These are phyloP conservation scores for human DNA, from an alignment of 2,113 vertebrate species.

Conservation along the genomic window DNA sequence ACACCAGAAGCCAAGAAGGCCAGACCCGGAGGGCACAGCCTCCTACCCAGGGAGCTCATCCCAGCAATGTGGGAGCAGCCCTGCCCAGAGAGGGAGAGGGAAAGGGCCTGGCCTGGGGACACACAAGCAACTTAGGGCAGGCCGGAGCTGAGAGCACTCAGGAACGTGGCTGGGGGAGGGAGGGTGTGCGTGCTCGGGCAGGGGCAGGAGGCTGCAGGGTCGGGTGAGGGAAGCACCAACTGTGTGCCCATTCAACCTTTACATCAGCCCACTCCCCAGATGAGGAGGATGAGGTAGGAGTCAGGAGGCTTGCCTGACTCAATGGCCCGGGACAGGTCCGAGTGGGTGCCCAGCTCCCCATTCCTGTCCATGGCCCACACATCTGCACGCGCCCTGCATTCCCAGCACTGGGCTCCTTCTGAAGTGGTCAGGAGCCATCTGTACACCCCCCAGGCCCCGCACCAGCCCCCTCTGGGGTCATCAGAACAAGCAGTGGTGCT, in stretches of 20 bases:
- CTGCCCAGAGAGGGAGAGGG: background rate
- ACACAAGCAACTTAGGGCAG: too few species aligned
- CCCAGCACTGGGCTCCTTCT: fast-evolving
- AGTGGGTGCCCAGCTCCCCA: background rate
- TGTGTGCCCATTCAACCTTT: fast-evolving
- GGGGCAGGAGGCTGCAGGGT: background rate
- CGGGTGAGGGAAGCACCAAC: fast-evolving
- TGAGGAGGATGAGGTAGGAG: background rate
- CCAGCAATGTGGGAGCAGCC: background rate
- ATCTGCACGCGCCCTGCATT: fast-evolving
- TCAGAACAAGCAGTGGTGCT: background rate
- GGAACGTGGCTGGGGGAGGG: background rate
- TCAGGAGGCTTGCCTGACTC: background rate
- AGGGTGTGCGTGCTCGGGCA: fast-evolving
- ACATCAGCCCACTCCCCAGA: background rate
- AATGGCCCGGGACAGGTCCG: background rate
- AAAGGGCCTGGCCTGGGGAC: too few species aligned
- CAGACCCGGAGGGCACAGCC: background rate
- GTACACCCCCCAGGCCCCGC: background rate
- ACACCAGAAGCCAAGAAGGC: background rate
- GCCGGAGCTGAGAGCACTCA: background rate
- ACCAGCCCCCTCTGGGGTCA: fast-evolving
- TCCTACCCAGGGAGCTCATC: background rate
- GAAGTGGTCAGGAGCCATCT: fast-evolving
- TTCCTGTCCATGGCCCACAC: background rate